Evolutionary conservation across 2,888 invertebrate genomes (phyloP).

Genomic region (Alloscopus bannaensis): DNA sequence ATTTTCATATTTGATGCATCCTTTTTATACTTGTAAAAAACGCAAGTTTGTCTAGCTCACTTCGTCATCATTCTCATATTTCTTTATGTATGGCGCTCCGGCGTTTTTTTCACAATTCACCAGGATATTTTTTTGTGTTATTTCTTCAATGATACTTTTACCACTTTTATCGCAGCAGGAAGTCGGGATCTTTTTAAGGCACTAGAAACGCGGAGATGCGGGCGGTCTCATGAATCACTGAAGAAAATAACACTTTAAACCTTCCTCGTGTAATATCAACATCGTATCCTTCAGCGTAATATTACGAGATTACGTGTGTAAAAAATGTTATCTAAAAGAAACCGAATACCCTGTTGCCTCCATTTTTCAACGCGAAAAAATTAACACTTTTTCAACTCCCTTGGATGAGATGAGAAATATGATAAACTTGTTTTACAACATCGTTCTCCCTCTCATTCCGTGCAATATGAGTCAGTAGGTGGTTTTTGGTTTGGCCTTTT

Average conservation of each 20-base stretch:
- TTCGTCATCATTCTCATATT: too few relatives aligned
- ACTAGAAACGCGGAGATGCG: conserved; percentile 37
- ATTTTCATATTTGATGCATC: too few relatives aligned
- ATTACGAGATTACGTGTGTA: background rate
- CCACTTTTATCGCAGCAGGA: conserved; percentile 64
- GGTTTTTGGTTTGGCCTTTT: conserved; percentile 21
- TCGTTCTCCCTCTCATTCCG: too few relatives aligned
- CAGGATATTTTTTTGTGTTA: too few relatives aligned
- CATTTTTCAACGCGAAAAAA: conserved; percentile 50
- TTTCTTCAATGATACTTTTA: conserved; percentile 63
- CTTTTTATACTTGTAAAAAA: too few relatives aligned
- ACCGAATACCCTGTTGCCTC: conserved; percentile 57
- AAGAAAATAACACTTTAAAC: conserved; percentile 18
- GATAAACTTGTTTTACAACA: too few relatives aligned
- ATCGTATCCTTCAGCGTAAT: background rate
- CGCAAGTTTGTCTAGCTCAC: too few relatives aligned
- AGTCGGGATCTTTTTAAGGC: conserved; percentile 48
- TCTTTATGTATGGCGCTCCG: too few relatives aligned
- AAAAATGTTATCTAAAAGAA: too few relatives aligned
- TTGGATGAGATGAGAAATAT: background rate
- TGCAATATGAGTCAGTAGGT: conserved; percentile 46
- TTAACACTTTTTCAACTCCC: conserved; percentile 42
- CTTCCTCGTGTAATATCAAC: background rate
- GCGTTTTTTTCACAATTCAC: too few relatives aligned
- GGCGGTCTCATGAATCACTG: conserved; percentile 58